Evolutionary conservation across 2,797 vertebrate species (phyloP).

Genomic region (Australoheros facetus): DNA sequence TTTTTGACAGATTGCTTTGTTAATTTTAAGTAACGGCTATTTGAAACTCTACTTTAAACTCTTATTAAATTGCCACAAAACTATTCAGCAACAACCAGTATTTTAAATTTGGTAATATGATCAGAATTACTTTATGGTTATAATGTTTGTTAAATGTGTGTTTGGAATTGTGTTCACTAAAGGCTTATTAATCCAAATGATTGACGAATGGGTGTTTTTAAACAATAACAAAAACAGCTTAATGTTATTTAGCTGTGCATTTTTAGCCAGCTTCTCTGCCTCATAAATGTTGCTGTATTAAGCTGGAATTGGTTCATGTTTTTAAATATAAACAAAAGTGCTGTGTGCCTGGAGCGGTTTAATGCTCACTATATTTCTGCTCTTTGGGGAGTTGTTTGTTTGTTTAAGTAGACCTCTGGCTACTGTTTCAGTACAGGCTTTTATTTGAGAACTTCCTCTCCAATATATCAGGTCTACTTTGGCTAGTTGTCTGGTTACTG

Average conservation of each 20-base stretch:
- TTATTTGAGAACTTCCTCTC: not conserved
- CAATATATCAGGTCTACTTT: not conserved
- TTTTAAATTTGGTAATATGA: not conserved
- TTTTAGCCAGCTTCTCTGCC: not conserved
- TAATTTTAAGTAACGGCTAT: not conserved
- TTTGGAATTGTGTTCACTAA: not conserved
- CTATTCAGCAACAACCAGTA: not conserved
- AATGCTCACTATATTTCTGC: conserved; percentile 1
- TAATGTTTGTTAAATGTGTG: not conserved
- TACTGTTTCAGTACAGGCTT: not conserved
- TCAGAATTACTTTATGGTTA: not conserved
- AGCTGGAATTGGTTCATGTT: not conserved
- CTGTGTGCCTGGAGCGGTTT: not conserved
- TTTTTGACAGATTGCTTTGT: not conserved
- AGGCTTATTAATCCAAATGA: not conserved
- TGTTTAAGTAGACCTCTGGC: not conserved
- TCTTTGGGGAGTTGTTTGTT: not conserved
- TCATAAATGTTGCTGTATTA: not conserved
- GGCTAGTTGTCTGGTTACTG: not conserved
- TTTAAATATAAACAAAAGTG: not conserved
- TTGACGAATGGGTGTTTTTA: not conserved
- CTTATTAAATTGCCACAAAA: not conserved
- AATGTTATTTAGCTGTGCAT: not conserved
- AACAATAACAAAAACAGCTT: not conserved
- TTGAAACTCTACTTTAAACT: not conserved